phyloP scores from a whole-genome alignment of 2,113 vertebrate species.

The Galeopterus variegatus region DNA sequence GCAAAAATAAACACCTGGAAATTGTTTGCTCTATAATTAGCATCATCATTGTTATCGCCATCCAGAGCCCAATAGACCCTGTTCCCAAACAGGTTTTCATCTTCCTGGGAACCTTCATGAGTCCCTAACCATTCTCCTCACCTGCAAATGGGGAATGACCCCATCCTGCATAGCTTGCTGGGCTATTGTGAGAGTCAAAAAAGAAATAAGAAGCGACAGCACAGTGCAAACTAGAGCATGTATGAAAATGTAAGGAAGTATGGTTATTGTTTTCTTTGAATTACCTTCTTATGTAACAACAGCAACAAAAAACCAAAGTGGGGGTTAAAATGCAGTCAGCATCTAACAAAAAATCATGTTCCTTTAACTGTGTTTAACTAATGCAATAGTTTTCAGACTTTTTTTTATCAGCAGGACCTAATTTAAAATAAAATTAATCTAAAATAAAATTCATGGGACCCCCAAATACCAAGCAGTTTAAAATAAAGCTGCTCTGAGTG shows the following conservation, averaged over 20 bases:
- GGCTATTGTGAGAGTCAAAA: not conserved
- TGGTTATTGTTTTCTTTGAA: not conserved
- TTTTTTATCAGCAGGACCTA: slow-evolving; percentile 12
- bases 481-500: not conserved
- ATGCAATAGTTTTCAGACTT: not conserved
- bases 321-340: slow-evolving; percentile 35
- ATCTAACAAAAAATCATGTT: slow-evolving; percentile 34
- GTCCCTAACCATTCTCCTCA: not conserved
- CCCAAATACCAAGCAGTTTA: not conserved
- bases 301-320: not conserved
- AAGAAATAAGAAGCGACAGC: not conserved
- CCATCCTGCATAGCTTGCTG: not conserved
- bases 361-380: not conserved
- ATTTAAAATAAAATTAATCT: slow-evolving; percentile 39
- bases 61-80: not conserved
- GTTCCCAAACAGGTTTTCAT: slow-evolving; percentile 38
- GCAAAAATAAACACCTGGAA: not conserved
- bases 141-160: not conserved
- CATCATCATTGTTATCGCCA: not conserved
- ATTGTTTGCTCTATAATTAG: not conserved
- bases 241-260: not conserved
- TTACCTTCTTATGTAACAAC: not conserved
- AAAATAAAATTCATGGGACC: not conserved
- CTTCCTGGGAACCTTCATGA: slow-evolving; percentile 7
- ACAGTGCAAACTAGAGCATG: not conserved